Evolutionary conservation across 2,888 invertebrate species (phyloP), one percentile per base, ranked within the genome.

Genomic region (Tromatobia lineatoria): DNA sequence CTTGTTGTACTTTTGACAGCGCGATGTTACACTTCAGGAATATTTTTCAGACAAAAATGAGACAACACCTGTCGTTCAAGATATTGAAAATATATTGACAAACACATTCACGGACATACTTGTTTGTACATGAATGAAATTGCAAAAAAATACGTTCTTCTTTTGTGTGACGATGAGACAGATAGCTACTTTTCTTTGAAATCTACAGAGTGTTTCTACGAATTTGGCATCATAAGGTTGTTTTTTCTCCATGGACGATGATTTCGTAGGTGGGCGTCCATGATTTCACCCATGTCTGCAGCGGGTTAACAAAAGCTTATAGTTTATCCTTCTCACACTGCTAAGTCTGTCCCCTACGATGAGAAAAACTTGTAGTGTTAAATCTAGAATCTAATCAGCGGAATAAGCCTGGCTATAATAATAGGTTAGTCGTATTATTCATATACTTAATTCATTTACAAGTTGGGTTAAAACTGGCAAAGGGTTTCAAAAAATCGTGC

Each of bases 231-330:
- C 57, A 50, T 64, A 52, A 69, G 52, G 6, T 42, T 20, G 6
- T 42, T 20, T 8, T 4, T 1, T 3, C 45, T 18, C 29, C 45
- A 25, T 34, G 2, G 57, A 6, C 45, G 57, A 76, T 80, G 54
- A 73, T 59, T 80, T 69, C 6, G 20, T 52, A 34, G 61, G 54
- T 64, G 54, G 81, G 64, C 71, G 1, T 29, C 23, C n/a, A 4
- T 23, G 57, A 29, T 47, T 54, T 76, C 81, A 64, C 71, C 76
- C 76, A 76, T 76, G 29, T 45, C 11, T 18, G 52, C 11, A 23
- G 3, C 57, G 57, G 57, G 57, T 57, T 57, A 57, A 25, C 59
- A 34, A 59, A 13, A 29, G 59, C 13, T 23, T 1, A 11, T 23
- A 23, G 54, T 54, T n/a, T n/a, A 15, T 59, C n/a, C 8, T 29